Percentiles rank a stretch among this genome's conserved stretches.
Conservation (phyloP, 2,888 invertebrate genomes). For the Microplitis manilae region DNA sequence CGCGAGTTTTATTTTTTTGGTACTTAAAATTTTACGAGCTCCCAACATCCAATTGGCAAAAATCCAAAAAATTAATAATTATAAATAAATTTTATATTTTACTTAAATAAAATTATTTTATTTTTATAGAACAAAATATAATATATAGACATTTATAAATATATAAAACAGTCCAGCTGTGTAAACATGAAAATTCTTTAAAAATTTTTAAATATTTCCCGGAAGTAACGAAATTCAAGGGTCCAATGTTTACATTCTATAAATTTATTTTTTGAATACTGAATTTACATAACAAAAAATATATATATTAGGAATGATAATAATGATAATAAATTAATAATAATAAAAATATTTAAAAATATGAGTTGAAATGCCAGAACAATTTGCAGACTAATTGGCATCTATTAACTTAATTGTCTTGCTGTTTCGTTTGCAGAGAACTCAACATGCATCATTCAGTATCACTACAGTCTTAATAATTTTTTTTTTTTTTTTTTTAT, state of each 20-base stretch:
- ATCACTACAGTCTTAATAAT: conserved; percentile 25
- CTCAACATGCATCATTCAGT: conserved; percentile 48
- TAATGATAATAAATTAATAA: not conserved
- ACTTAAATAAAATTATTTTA: not conserved
- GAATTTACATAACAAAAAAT: conserved; percentile 40
- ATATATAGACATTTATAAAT: conserved; percentile 2
- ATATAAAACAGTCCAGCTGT: not conserved
- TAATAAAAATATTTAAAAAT: conserved; percentile 15
- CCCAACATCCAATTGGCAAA: not conserved
- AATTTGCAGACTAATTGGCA: conserved; percentile 67
- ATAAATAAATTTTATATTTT: not conserved
- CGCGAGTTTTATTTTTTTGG: conserved; percentile 36
- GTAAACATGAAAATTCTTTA: conserved; percentile 24
- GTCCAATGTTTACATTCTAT: conserved; percentile 22
- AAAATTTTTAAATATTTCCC: conserved; percentile 19
- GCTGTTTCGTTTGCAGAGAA: conserved; percentile 48
- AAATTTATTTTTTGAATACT: not conserved
- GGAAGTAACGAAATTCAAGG: conserved; percentile 37
- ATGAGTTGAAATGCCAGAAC: conserved; percentile 40
- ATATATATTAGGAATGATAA: not conserved
- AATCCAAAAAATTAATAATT: conserved; percentile 9
- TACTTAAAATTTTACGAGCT: not conserved
- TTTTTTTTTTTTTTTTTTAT: not conserved
- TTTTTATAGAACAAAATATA: not conserved
- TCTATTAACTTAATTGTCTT: conserved; percentile 68